Evolutionary conservation across 2,888 invertebrate species (phyloP).

Genomic region (Clistopyga incitator): DNA sequence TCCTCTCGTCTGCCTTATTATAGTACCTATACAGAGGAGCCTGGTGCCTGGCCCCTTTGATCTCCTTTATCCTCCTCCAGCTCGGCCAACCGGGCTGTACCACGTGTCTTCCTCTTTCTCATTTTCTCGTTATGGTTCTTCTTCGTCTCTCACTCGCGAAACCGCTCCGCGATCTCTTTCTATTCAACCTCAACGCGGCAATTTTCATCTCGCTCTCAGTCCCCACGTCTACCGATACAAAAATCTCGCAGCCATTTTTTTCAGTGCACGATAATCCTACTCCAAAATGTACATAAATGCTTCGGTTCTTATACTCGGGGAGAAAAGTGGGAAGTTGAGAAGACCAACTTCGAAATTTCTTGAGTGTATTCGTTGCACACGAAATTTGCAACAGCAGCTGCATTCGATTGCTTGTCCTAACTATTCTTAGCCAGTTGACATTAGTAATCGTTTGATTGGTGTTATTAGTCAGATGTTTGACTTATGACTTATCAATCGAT

Average conservation of each 20-base stretch:
- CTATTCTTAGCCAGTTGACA: no score
- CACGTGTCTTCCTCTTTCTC: constrained; percentile 52
- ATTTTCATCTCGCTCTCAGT: constrained; percentile 34
- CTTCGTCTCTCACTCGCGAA: constrained; percentile 48
- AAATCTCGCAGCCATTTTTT: neutral
- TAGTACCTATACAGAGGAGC: constrained; percentile 65
- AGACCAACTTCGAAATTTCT: neutral
- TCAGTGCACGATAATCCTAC: neutral
- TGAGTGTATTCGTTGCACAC: no score
- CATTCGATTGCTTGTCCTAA: no score
- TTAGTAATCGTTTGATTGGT: no score
- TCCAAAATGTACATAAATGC: neutral
- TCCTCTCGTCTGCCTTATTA: constrained; percentile 76
- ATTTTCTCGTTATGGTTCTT: constrained; percentile 55
- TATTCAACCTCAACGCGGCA: constrained; percentile 23
- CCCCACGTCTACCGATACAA: neutral
- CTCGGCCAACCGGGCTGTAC: constrained; percentile 28
- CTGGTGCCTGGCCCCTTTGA: constrained; percentile 68
- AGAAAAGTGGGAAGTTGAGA: neutral
- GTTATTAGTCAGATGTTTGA: no score
- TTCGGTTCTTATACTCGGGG: neutral
- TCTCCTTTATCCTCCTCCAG: constrained; percentile 63
- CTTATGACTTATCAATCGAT: no score
- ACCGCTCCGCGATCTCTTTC: constrained; percentile 47
- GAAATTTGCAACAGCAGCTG: no score